Conservation (phyloP, 2,113 vertebrate species). For the Chloropsis hardwickii region DNA sequence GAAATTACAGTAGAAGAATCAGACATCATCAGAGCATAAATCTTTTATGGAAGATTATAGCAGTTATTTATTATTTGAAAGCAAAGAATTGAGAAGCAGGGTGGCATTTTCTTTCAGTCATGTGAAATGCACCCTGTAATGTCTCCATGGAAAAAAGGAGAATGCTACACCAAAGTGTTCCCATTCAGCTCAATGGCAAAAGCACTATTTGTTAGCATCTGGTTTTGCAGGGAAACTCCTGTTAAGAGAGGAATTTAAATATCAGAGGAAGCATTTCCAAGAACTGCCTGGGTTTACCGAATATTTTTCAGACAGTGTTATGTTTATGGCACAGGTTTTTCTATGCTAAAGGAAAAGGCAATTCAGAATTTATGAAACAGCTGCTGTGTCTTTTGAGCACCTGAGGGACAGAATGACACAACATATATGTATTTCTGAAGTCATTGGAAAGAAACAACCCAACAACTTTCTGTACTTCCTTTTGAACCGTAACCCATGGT, state of each 20-base stretch:
- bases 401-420: slow-evolving; percentile 33
- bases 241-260: slow-evolving; percentile 34
- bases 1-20: slow-evolving; percentile 43
- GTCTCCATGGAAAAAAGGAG: slow-evolving; percentile 42
- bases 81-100: slow-evolving; percentile 24
- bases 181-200: slow-evolving; percentile 38
- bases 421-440: slow-evolving; percentile 18
- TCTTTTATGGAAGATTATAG: slow-evolving; percentile 33
- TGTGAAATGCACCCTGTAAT: slow-evolving; percentile 38
- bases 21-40: slow-evolving; percentile 15
- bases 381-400: slow-evolving; percentile 35
- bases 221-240: not conserved
- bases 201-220: slow-evolving; percentile 6
- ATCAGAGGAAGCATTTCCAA: slow-evolving; percentile 16
- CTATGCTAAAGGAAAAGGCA: slow-evolving; percentile 35
- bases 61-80: slow-evolving; percentile 52
- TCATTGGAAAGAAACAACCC: not conserved
- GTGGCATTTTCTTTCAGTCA: slow-evolving; percentile 32
- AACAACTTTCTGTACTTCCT: not conserved
- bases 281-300: slow-evolving; percentile 42
- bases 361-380: slow-evolving; percentile 57
- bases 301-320: slow-evolving; percentile 39
- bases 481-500: not conserved
- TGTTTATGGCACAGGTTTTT: slow-evolving; percentile 35
- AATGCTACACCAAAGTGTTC: slow-evolving; percentile 27